phyloP scores from a whole-genome alignment of 2,113 vertebrate genomes.

The Chaetops frenatus region DNA sequence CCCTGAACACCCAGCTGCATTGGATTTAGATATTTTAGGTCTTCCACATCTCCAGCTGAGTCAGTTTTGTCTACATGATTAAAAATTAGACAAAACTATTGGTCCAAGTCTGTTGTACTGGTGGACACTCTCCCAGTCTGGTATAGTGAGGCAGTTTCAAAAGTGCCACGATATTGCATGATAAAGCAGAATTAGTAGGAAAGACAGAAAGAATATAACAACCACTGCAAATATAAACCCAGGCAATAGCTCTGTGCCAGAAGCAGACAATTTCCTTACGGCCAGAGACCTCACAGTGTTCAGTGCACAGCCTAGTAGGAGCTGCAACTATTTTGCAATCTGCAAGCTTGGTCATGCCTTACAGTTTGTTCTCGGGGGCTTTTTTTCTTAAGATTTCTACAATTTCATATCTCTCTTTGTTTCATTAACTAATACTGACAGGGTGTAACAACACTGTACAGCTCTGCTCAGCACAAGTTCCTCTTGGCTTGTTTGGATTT shows the following conservation, averaged over 20 bases:
- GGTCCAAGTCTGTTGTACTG: not conserved
- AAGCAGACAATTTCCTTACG: not conserved
- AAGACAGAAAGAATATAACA: not conserved
- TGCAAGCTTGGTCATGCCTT: not conserved
- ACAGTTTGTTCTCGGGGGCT: not conserved
- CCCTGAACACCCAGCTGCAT: not conserved
- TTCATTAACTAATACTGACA: constrained; percentile 3
- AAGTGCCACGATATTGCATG: not conserved
- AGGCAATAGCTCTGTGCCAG: not conserved
- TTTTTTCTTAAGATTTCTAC: not conserved
- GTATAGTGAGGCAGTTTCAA: not conserved
- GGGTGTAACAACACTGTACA: not conserved
- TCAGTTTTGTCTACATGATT: not conserved
- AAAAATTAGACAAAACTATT: not conserved
- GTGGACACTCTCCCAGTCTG: not conserved
- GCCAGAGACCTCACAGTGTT: not conserved
- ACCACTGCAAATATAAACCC: not conserved
- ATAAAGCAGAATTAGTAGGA: not conserved
- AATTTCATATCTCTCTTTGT: not conserved
- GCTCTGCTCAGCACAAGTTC: not conserved
- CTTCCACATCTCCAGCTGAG: not conserved
- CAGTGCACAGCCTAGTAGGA: not conserved
- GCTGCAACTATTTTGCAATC: not conserved
- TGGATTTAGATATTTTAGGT: not conserved
- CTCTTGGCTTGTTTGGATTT: not conserved